Evolutionary conservation across 2,888 invertebrate genomes (phyloP), one percentile per base, ranked within the genome.

Genomic region (Drosophila kambysellisi): DNA sequence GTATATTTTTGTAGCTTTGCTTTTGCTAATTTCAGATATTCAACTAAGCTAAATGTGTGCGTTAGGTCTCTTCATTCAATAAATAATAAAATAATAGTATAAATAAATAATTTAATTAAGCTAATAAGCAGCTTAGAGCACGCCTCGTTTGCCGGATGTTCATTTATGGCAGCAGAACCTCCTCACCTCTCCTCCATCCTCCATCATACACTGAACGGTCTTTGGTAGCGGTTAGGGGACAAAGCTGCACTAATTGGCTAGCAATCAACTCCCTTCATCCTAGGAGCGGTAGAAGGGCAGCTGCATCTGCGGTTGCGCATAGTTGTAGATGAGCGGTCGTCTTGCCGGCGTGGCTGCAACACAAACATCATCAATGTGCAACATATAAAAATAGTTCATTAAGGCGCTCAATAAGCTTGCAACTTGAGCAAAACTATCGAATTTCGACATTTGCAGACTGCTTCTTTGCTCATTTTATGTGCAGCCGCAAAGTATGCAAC

Each of bases 241-340:
- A 70, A 51, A 76, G 82, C 81, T 81, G 81, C 82, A 57, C 67
- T 71, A 69, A 81, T 82, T 74, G 76, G 72, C 86, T 76, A 70
- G 68, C 64, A 65, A 50, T 61, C 75, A 61, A 57, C 63, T 50
- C 65, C 50, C 11, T 37, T 15, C 46, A 35, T 46, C 29, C 69
- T 84, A 89, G 63, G 88, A 78, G 59, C 91, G 78, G 64, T 87
- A 90, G 67, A 83, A 92, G 37, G 92, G 91, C 68, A 87, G 74
- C 63, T 89, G 91, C 37, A 83, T 66, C 70, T 89, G 90, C n/a
- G 91, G 90, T 59, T 91, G 91, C 71, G 91, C 69, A 61, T 92
- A 92, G 71, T 92, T 92, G 70, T 92, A 92, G 56, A 91, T 84
- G 46, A 92, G 76, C 17, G 92, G 92, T 61, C 89, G 73, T 65